Evolutionary conservation across 2,113 vertebrate species (phyloP), one percentile per base, ranked within the genome.

Genomic region (Cervus canadensis): DNA sequence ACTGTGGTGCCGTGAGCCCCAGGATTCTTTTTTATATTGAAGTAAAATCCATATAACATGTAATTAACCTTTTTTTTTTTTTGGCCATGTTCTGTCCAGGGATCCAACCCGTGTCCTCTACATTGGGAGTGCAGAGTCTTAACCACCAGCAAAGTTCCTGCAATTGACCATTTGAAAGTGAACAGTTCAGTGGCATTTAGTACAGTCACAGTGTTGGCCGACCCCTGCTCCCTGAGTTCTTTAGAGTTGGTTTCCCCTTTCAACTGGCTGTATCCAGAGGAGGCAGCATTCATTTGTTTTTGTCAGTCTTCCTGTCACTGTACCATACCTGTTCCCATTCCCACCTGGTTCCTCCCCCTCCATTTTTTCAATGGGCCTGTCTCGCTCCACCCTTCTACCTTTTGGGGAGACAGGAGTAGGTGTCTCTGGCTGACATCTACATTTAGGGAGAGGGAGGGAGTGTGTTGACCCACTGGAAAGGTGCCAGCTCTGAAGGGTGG

Each of bases 141-240:
- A 71, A 23, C 67, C n/a, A 71, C 4, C 17, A 71, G 67, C n/a
- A 40, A 23, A 71, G 67, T 23, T 40, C 67, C 10, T 36, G 48
- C 50, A 95, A 79, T 57, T 88, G 64, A 36, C 23, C 16, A 62
- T 85, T 78, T 62, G 57, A 87, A 92, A 89, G 40, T 71, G 19
- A 79, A 78, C 40, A 79, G 45, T 33, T 56, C 62, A 78, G 28
- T 84, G 74, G 54, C 16, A 54, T 92, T 89, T 79, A 64, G 16
- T 92, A 33, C 8, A 54, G 43, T 74, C 54, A 71, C n/a, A 9
- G 6, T 78, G 28, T 71, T 67, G 45, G 60, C 43, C 33, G 85
- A 14, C 14, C 30, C 56, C 25, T 16, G 2, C 7, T 14, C 33
- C 28, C 40, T 67, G 71, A 52, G 36, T 85, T 84, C 56, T 92